Evolutionary conservation across 2,888 invertebrate species (phyloP).

Genomic region (Marronus borbonicus): DNA sequence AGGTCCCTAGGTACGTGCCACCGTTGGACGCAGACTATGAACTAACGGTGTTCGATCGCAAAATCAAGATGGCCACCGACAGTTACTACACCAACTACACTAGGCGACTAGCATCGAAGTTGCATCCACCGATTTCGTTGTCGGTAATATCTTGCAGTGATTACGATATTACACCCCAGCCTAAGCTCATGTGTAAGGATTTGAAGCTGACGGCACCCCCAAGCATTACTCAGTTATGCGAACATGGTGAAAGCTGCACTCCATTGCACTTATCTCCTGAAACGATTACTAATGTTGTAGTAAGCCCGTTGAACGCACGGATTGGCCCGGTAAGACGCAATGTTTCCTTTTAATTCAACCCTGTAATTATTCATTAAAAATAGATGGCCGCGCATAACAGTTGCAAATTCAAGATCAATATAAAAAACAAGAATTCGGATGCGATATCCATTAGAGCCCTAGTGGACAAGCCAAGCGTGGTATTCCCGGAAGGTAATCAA

Average conservation of each 20-base stretch:
- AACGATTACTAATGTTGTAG: too few species aligned
- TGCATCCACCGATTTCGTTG: neutral
- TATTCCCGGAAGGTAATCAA: conserved; percentile 29
- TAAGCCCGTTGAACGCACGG: too few species aligned
- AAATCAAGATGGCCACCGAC: conserved; percentile 55
- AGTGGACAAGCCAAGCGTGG: neutral
- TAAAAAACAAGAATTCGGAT: conserved; percentile 19
- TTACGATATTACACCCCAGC: neutral
- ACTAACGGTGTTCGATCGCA: conserved; percentile 55
- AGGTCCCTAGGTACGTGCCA: conserved; percentile 59
- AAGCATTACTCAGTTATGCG: too few species aligned
- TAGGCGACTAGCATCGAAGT: neutral
- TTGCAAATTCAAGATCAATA: conserved; percentile 28
- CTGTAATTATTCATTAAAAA: too few species aligned
- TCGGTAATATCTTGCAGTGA: neutral
- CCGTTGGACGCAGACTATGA: conserved; percentile 58
- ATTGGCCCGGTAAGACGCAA: too few species aligned
- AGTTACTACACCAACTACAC: conserved; percentile 56
- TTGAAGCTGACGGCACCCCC: too few species aligned
- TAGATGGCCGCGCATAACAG: conserved; percentile 31
- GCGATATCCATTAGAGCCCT: conserved; percentile 8
- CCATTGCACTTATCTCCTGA: too few species aligned
- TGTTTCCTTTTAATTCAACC: too few species aligned
- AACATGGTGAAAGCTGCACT: too few species aligned
- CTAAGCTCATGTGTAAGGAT: neutral